Evolutionary conservation across 1,140 invertebrate species (phyloP), one percentile per base, ranked within the genome.

Genomic region (Steinernema feltiae): DNA sequence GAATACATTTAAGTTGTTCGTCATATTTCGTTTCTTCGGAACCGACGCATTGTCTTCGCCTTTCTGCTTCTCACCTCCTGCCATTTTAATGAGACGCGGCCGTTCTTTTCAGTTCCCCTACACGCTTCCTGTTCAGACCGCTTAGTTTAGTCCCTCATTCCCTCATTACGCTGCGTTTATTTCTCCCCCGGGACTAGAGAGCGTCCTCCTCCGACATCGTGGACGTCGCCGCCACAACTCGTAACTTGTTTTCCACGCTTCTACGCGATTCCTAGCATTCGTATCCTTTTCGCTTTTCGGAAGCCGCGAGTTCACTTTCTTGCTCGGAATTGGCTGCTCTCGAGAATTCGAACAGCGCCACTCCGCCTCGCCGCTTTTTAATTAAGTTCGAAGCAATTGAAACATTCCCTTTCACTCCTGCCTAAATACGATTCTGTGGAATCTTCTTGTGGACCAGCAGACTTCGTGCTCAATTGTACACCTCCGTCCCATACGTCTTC

Each of bases 101-200:
- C n/a, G 35, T 41, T 41, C 35, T 41, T 41, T 41, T 41, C 35
- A 41, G 7, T 7, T 41, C 35, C 7, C 7, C 35, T 41, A 18
- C 35, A 41, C 35, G 18, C 7, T 41, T 41, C 35, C 35, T 7
- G 7, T 41, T n/a, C n/a, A n/a, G n/a, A 18, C 35, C 35, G 35
- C 35, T 18, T 41, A 18, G 7, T 18, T 41, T 41, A 7, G 7
- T 41, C 35, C 53, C 53, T 63, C 53, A 3, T 15, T 27, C 18
- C 53, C 24, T 27, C 53, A 63, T 63, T 63, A 63, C 53, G 53
- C 7, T 63, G 53, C 53, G 53, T 63, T 63, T 63, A 63, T 63
- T 63, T 63, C 53, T 63, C 53, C 53, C 53, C 24, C 24, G 53
- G 24, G 53, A 21, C 53, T 27, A 3, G 7, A n/a, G 15, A 15